A percentile compares a stretch with the other conserved stretches of the same genome.
Evolutionary conservation across 1,140 invertebrate species (phyloP).

Genomic region (Hylyphantes graminicola): DNA sequence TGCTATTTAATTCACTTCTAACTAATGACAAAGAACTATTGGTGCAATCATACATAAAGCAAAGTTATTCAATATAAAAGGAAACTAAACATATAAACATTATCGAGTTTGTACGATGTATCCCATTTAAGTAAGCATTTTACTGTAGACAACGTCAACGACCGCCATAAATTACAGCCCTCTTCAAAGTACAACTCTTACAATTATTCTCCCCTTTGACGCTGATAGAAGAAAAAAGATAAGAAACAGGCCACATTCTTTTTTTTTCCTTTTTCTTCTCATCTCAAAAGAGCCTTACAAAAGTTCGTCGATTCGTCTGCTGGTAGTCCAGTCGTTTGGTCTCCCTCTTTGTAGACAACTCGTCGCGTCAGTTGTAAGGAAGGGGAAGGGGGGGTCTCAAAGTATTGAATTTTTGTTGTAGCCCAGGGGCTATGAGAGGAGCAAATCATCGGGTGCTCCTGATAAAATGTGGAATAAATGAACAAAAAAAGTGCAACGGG

Average conservation of each 20-base stretch:
- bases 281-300: conserved; percentile 14
- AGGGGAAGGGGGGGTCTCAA: conserved; percentile 1
- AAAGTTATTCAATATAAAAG: no score
- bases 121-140: no score
- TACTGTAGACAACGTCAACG: no score
- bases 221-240: neutral
- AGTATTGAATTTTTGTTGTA: conserved; percentile 24
- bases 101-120: no score
- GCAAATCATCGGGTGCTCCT: conserved; percentile 21
- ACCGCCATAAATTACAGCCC: neutral
- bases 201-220: conserved; percentile 23
- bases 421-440: neutral
- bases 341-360: conserved; percentile 41
- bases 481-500: neutral
- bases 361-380: conserved; percentile 32
- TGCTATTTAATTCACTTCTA: no score
- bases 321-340: conserved; percentile 44
- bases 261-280: conserved; percentile 20
- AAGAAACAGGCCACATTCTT: neutral
- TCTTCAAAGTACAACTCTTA: neutral
- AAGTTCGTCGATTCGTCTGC: conserved; percentile 15
- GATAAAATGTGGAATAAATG: conserved; percentile 16
- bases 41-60: no score
- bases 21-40: no score
- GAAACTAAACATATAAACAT: no score